Evolutionary conservation across 30 jellyfish, hydroid and myxozoan species (phyloP).

Genomic region (Pelagia noctiluca): DNA sequence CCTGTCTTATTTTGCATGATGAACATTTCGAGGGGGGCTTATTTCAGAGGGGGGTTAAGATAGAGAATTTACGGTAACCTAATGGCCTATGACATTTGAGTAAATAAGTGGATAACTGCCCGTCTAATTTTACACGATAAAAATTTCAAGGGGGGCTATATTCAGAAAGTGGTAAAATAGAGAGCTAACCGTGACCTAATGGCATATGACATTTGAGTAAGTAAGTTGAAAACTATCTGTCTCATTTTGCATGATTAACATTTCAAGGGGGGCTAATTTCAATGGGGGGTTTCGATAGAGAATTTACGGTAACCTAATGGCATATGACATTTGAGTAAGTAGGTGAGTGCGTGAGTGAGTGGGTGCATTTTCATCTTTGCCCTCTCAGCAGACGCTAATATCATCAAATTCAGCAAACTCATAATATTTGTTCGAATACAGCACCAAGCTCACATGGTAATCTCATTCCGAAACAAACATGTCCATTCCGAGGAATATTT

Average conservation of each 20-base stretch:
- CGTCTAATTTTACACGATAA: background rate
- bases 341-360: background rate
- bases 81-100: background rate
- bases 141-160: background rate
- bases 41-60: background rate
- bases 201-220: background rate
- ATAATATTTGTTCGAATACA: background rate
- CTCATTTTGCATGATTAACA: background rate
- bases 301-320: background rate
- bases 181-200: background rate
- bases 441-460: slow-evolving; percentile 43
- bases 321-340: background rate
- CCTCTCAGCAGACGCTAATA: slow-evolving; percentile 31
- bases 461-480: slow-evolving; percentile 44
- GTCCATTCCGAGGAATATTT: slow-evolving; percentile 12
- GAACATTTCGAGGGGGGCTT: background rate
- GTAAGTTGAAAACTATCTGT: background rate
- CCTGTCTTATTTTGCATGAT: background rate
- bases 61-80: background rate
- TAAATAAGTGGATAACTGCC: background rate
- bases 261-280: background rate
- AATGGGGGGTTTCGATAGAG: background rate
- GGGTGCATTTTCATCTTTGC: background rate
- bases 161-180: background rate
- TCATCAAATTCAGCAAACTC: slow-evolving; percentile 26